These are phyloP conservation scores for Deroptyus accipitrinus DNA, from an alignment of 2,113 vertebrate species.

Conservation along the genomic window DNA sequence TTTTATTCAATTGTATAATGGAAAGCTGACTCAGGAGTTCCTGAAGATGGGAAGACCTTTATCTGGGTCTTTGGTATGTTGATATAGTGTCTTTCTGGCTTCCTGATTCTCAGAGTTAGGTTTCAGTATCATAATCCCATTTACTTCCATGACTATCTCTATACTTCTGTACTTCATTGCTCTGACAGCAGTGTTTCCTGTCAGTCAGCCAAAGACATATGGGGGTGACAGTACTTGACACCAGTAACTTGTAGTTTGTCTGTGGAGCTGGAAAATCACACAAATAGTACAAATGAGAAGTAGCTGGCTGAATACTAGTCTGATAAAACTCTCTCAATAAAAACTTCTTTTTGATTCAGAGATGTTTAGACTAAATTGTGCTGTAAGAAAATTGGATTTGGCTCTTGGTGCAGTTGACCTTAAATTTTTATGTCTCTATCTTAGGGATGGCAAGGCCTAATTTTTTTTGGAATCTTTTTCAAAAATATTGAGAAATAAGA, in stretches of 20 bases:
- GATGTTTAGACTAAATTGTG: neutral
- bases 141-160: neutral
- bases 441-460: neutral
- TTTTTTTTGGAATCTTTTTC: neutral
- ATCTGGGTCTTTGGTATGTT: neutral
- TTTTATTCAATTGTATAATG: neutral
- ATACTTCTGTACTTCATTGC: neutral
- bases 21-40: neutral
- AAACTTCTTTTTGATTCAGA: neutral
- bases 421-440: neutral
- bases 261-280: neutral
- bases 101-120: neutral
- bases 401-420: neutral
- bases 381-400: neutral
- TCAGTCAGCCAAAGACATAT: neutral
- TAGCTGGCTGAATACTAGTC: neutral
- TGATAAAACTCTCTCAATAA: neutral
- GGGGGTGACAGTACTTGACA: neutral
- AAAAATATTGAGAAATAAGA: neutral
- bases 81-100: neutral
- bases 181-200: neutral
- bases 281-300: neutral
- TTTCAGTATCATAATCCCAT: neutral
- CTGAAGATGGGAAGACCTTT: neutral
- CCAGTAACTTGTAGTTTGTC: neutral